A percentile compares a stretch with the other conserved stretches of the same genome.
Conservation (phyloP, 2,888 invertebrate genomes). For the Myathropa florea region DNA sequence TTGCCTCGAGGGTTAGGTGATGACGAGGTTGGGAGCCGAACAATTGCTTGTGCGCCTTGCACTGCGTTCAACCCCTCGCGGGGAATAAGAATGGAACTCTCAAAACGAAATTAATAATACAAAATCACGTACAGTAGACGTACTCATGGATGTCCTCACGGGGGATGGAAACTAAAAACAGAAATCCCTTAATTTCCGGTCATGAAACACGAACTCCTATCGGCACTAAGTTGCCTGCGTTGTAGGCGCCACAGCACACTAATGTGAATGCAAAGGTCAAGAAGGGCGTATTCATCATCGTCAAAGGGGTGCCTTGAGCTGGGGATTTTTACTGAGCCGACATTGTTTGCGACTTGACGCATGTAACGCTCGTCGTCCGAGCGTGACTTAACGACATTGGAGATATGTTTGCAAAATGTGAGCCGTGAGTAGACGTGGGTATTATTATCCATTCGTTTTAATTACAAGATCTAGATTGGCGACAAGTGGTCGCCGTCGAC, state of each 20-base stretch:
- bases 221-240: neutral
- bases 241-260: neutral
- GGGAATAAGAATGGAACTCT: neutral
- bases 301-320: neutral
- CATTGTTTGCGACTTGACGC: neutral
- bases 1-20: neutral
- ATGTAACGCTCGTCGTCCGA: neutral
- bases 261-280: conserved; percentile 5
- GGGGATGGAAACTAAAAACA: neutral
- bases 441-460: neutral
- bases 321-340: neutral
- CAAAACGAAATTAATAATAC: neutral
- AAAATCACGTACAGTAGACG: conserved; percentile 1
- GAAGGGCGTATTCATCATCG: neutral
- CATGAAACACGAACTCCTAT: neutral
- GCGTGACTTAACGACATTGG: neutral
- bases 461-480: neutral
- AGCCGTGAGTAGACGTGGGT: neutral
- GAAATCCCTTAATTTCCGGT: conserved; percentile 27
- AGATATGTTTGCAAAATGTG: neutral
- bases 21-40: neutral
- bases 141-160: neutral
- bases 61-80: neutral
- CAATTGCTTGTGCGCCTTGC: neutral
- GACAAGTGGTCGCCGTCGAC: neutral